These are phyloP conservation scores for Numenius phaeopus DNA, from an alignment of 2,797 vertebrate genomes.

Conservation along the genomic window DNA sequence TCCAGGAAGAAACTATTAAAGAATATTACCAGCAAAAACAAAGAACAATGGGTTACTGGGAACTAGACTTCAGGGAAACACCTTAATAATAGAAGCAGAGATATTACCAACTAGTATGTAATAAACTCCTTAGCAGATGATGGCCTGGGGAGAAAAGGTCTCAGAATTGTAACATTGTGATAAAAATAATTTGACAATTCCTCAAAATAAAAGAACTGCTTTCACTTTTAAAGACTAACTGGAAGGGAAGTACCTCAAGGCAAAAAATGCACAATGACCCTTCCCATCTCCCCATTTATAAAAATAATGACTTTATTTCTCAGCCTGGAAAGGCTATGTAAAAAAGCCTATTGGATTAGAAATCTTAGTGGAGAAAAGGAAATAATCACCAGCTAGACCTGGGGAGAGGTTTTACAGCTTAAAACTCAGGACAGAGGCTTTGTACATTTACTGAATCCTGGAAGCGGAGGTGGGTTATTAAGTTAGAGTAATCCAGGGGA, in stretches of 20 bases:
- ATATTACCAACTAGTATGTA: neutral
- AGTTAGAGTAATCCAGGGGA: neutral
- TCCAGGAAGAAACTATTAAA: neutral
- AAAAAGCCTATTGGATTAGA: neutral
- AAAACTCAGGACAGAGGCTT: neutral
- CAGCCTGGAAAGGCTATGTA: neutral
- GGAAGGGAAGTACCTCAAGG: neutral
- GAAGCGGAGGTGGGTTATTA: neutral
- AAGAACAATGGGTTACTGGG: neutral
- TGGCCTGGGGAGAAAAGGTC: neutral
- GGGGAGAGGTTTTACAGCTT: neutral
- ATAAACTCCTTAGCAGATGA: conserved; percentile 5
- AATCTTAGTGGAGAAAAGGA: neutral
- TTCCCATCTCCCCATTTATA: neutral
- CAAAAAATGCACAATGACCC: neutral
- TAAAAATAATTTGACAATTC: conserved; percentile 8
- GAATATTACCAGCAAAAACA: neutral
- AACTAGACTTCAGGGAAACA: neutral
- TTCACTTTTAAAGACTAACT: neutral
- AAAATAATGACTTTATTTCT: neutral
- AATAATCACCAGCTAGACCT: neutral
- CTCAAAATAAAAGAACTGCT: conserved; percentile 5
- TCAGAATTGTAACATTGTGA: neutral
- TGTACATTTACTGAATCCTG: neutral
- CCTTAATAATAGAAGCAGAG: neutral